A percentile compares a stretch with the other conserved stretches of the same genome.
These are phyloP conservation scores for Tetragnatha montana DNA, from an alignment of 2,888 invertebrate genomes.

Conservation along the genomic window DNA sequence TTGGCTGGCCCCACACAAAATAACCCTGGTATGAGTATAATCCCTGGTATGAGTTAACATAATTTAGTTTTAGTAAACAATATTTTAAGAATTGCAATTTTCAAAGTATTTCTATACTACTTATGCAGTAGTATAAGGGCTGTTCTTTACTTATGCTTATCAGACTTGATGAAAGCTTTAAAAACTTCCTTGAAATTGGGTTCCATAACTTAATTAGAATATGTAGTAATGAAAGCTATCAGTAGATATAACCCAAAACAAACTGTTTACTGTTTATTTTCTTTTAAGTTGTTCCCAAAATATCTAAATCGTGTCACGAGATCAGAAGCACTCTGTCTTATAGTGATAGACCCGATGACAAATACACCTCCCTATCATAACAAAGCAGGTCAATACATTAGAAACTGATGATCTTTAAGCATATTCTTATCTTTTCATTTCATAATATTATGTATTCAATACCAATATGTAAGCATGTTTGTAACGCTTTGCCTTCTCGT, in stretches of 20 bases:
- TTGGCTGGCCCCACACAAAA: too few species aligned
- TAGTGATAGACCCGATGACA: conserved; percentile 34
- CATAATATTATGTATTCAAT: neutral
- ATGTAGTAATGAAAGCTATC: too few species aligned
- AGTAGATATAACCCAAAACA: neutral
- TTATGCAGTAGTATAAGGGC: too few species aligned
- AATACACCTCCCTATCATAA: neutral
- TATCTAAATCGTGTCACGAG: neutral
- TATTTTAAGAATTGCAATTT: too few species aligned
- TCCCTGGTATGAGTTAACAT: too few species aligned
- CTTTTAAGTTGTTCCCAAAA: neutral
- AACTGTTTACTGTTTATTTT: neutral
- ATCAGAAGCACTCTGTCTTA: neutral
- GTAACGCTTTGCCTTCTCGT: neutral
- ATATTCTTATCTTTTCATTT: neutral
- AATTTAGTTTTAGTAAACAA: too few species aligned
- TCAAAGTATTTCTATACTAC: too few species aligned
- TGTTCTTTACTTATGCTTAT: too few species aligned
- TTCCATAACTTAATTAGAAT: too few species aligned
- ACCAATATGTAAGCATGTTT: neutral
- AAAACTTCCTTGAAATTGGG: too few species aligned
- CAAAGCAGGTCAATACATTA: conserved; percentile 7
- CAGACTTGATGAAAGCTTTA: too few species aligned
- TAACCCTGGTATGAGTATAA: too few species aligned
- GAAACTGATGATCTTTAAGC: neutral